phyloP scores from a whole-genome alignment of 2,888 invertebrate species.

The Lasioglossum lativentre region DNA sequence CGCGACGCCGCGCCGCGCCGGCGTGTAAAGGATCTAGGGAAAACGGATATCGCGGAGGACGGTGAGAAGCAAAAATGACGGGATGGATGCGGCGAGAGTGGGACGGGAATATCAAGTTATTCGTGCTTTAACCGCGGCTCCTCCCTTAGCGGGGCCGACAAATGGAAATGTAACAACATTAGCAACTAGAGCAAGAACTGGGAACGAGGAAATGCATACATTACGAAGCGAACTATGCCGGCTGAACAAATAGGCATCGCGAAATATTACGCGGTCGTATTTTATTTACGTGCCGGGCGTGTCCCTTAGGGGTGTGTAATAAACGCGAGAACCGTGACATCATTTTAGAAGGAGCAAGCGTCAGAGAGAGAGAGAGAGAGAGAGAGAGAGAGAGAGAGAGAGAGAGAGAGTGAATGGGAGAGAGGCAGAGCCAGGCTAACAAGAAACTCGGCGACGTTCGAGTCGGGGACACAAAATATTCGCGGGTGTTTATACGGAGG shows the following conservation, averaged over 20 bases:
- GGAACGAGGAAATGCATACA: constrained; percentile 57
- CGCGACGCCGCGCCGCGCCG: no score
- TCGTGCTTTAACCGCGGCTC: constrained; percentile 43
- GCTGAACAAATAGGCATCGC: constrained; percentile 61
- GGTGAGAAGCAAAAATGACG: constrained; percentile 15
- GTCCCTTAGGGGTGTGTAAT: constrained; percentile 6
- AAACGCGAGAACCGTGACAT: constrained; percentile 36
- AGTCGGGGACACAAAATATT: background rate
- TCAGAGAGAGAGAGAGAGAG: background rate
- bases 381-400: background rate
- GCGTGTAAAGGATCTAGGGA: background rate
- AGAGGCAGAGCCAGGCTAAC: background rate
- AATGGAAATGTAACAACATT: constrained; percentile 68
- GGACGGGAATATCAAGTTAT: constrained; percentile 59
- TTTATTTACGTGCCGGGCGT: constrained; percentile 32
- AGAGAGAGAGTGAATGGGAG: background rate
- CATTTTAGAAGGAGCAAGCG: background rate
- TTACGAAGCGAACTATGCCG: constrained; percentile 49
- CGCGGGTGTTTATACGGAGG: background rate
- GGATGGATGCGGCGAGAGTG: background rate
- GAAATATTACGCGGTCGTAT: constrained; percentile 49
- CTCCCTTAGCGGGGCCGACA: constrained; percentile 61
- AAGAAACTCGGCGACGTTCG: constrained; percentile 1
- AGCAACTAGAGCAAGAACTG: constrained; percentile 67
- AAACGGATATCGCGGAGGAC: constrained; percentile 19